Base-by-base conservation (phyloP, 2,888 invertebrate species). In the Nysson spinosus region DNA sequence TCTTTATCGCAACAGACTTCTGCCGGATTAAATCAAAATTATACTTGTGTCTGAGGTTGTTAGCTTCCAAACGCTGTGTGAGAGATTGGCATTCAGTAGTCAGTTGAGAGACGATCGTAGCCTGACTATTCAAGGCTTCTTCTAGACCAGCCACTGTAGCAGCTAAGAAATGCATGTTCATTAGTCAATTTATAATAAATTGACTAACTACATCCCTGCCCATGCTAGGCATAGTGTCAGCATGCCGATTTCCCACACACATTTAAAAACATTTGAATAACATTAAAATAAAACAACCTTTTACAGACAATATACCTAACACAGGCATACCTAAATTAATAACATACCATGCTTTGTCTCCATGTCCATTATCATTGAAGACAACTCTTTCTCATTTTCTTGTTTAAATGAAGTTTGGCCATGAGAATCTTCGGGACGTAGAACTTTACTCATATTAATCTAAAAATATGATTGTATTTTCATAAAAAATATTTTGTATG, bases 31-130 rank as follows among this genome's bases (percentile, higher is more conserved):
- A 56, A 54, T 46, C 39, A 65, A 63, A 37, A 67, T 66, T 72
- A 76, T 94, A 96, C 95, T 95, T 95, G 93, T 95, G 95, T 89
- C 93, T 93, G 89, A 92, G 90, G 89, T 92, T 93, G 88, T 94
- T 92, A 89, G 95, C 95, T 91, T 96, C 95, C 91, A 96, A 92
- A 91, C 94, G 95, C 90, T 93, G 91, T 87, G 95, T 95, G 89
- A 96, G 92, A 89, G 91, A 91, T 90, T 94, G 95, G 91, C 95
- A 95, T 91, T 96, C 95, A 87, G 91, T 91, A 87, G 95, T 94
- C 89, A 96, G 92, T 92, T 94, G 95, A 91, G 95, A 95, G 93
- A 95, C 94, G 92, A 95, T 94, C 92, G 93, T 93, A 92, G 94
- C 95, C 92, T 96, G 95, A 89, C 93, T 94, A 89, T 93, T 93